Evolutionary conservation across 2,888 invertebrate species (phyloP), one percentile per base, ranked within the genome.

Genomic region (Lepidocyrtoides sp.): DNA sequence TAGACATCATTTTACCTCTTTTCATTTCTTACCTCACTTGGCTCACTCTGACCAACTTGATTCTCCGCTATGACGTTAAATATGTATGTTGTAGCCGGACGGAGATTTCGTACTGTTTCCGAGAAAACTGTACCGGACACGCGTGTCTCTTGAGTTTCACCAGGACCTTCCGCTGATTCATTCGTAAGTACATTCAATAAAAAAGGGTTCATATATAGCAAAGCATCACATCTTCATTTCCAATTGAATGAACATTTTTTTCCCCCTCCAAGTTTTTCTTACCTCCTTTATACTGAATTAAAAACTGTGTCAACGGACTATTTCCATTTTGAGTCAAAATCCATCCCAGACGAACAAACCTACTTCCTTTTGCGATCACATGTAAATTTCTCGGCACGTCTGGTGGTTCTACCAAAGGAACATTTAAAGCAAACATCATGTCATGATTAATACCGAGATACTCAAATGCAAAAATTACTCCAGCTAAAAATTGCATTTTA

Each of bases 11-110:
- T 57, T 26, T 32, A 29, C 1, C 17, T 51, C 51, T 91, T 91
- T 14, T 26, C 66, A 3, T 57, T 20, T 4, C 66, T 66, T 63
- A 94, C 94, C 90, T 95, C 95, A 93, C 95, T 95, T 0, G 95
- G 94, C 60, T 95, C 94, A 90, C 96, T 95, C 60, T 95, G 94
- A 2, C 96, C 96, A 8, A 96, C 94, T 54, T 95, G 95, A 93
- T 96, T 96, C 84, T 95, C 95, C 5, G 95, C 95, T 75, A 95
- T 94, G 5, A 96, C 94, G 32, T 95, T 93, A 54, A 96, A 94
- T 63, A 95, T 94, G 93, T 96, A 96, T 12, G 94, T 92, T 75
- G 95, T 95, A 0, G 95, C 95, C 0, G 96, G 96, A 23, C 95
- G 94, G 12, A 96, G 95, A 82, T 95, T 94, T 2, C 93, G 94